These are phyloP conservation scores for Tragelaphus oryx DNA, from an alignment of 2,797 vertebrate genomes.

Conservation along the genomic window DNA sequence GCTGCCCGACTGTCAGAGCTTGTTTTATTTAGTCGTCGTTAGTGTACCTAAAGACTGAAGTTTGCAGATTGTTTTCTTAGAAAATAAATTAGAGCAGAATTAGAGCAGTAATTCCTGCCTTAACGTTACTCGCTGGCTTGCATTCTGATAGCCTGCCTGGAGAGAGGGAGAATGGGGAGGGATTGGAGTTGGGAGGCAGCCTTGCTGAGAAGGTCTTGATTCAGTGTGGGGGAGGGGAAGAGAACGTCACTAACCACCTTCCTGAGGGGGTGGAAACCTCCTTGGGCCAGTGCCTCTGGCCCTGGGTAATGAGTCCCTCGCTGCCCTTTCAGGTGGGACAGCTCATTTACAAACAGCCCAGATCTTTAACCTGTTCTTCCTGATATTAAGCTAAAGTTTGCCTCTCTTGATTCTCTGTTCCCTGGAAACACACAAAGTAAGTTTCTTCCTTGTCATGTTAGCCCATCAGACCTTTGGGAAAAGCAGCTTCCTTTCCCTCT, in stretches of 20 bases:
- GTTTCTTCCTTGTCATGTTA: background rate
- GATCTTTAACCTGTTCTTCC: background rate
- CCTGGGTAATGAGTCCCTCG: background rate
- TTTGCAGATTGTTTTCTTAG: background rate
- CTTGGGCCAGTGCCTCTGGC: background rate
- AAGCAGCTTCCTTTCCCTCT: background rate
- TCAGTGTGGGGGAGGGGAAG: background rate
- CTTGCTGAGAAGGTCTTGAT: background rate
- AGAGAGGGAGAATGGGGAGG: background rate
- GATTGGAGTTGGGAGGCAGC: background rate
- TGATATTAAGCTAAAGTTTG: background rate
- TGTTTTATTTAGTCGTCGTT: background rate
- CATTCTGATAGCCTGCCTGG: background rate
- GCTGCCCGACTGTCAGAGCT: background rate
- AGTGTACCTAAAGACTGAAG: background rate
- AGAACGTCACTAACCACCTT: background rate
- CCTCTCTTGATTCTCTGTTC: background rate
- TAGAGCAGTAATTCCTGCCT: background rate
- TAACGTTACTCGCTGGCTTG: background rate
- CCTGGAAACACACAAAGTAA: background rate
- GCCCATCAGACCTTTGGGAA: background rate
- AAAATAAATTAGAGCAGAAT: background rate
- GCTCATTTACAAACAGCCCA: background rate
- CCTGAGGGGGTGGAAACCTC: background rate
- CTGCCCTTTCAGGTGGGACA: background rate